Evolutionary conservation across 1,140 invertebrate species (phyloP), one percentile per base, ranked within the genome.

Genomic region (Diuraphis noxia): DNA sequence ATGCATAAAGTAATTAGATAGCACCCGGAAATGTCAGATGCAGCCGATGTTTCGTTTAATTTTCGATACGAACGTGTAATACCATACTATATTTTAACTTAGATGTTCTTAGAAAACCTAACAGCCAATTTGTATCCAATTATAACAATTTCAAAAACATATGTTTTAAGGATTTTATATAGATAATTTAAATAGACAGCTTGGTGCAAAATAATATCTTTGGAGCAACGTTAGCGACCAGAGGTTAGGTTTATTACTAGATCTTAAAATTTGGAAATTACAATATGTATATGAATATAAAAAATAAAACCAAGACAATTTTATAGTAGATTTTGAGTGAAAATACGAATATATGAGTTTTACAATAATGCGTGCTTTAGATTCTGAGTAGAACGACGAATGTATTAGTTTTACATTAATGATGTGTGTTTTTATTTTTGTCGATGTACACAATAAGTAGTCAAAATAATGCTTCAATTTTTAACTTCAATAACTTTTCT

Each of bases 1-100:
- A n/a, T 34, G 13, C 4, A 72, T 72, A n/a, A n/a, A 85, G 34
- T 85, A 46, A 49, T 49, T 87, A 52, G 82, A 46, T 49, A 86
- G 25, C 84, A 88, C 49, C 49, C 5, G 86, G 49, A 87, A 87
- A 88, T 36, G 86, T 56, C 86, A 63, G 52, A 63, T 30, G 25
- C 86, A 88, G 46, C 30, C 19, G 46, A 25, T 30, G 52, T 56
- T 63, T 40, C 49, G 36, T 63, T 63, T 30, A 56, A 63, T 63
- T 56, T 88, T 63, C 36, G 52, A 88, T n/a, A 13, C 23, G 21
- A 87, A 56, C 36, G 30, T 38, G 34, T 34, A 87, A 56, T 40
- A 38, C 36, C 25, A 52, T 25, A n/a, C n/a, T n/a, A 38, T 87
- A 87, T 87, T 87, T 13, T 30, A 34, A 23, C 46, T 40, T 25